Evolutionary conservation across 1,140 invertebrate genomes (phyloP).

Genomic region (Zeugodacus cucurbitae): DNA sequence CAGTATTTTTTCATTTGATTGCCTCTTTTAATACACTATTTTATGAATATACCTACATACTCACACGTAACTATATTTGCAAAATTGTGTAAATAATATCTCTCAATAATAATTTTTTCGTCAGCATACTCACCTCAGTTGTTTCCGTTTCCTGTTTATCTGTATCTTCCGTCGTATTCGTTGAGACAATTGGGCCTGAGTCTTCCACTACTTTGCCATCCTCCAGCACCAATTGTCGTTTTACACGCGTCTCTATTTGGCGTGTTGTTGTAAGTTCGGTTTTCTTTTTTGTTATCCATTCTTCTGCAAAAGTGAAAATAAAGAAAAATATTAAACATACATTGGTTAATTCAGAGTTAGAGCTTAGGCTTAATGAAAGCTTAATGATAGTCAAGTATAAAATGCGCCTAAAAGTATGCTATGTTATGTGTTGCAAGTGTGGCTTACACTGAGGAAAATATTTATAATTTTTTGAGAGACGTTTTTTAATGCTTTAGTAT

Average conservation of each 20-base stretch:
- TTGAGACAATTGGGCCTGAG: constrained; percentile 88
- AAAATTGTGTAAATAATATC: no score
- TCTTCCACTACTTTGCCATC: constrained; percentile 90
- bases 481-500: no score
- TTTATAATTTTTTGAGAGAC: not conserved
- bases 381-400: not conserved
- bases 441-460: not conserved
- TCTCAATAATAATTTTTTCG: not conserved
- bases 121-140: constrained; percentile 74
- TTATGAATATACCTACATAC: not conserved
- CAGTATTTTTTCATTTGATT: no score
- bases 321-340: not conserved
- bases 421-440: not conserved
- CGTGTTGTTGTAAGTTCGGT: constrained; percentile 87
- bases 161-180: constrained; percentile 87
- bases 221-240: constrained; percentile 87
- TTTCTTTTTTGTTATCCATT: constrained; percentile 90
- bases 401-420: constrained; percentile 43
- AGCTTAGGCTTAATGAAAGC: not conserved
- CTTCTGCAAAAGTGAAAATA: constrained; percentile 74
- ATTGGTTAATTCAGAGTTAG: not conserved
- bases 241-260: constrained; percentile 89
- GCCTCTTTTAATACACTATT: not conserved
- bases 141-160: constrained; percentile 88
- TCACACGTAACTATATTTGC: no score